Base-by-base conservation (phyloP, 2,888 invertebrate species). In the Thyatira batis region DNA sequence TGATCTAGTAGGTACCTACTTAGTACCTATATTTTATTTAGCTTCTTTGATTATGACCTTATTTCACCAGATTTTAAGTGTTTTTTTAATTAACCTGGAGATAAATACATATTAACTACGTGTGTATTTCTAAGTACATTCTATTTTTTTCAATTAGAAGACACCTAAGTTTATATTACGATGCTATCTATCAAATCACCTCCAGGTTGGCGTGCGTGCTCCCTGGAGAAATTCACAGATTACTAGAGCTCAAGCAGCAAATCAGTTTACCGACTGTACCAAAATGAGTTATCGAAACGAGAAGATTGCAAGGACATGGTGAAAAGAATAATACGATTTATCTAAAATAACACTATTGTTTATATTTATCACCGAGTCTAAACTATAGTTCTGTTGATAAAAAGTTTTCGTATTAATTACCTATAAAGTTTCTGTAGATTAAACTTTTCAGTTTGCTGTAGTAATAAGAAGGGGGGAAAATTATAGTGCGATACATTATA, bases 191-290 rank as follows among this genome's bases (percentile, higher is more conserved):
- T 75, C 70, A 66, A 68, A 73, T 75, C 67, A 69, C 57, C 53
- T 63, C 64, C 49, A 43, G 28, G 54, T 46, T 23, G 45, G 49
- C 49, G 69, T 63, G 69, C 76, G 76, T 77, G 76, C 69, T 68
- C 54, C 55, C 44, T 48, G 58, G 53, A 53, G 58, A 58, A 65
- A 68, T 65, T 61, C 64, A 50, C 61, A 72, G 77, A 76, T 77
- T 73, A 77, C 68, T 49, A 58, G 53, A 60, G 65, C 65, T 72
- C 70, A 68, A 51, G 53, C 28, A 51, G 52, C 62, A 74, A 75
- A 75, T 70, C 70, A 66, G 58, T 71, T 67, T 27, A 25, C 50
- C 4, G 43, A 44, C 11, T 17, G 6, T 17, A 25, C n/a, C 17
- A 4, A 23, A 46, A 25, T 25, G 9, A 25, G 25, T 46, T 46